Base-by-base conservation (phyloP, 64 coral and sea anemone species). In the Actinia equina region DNA sequence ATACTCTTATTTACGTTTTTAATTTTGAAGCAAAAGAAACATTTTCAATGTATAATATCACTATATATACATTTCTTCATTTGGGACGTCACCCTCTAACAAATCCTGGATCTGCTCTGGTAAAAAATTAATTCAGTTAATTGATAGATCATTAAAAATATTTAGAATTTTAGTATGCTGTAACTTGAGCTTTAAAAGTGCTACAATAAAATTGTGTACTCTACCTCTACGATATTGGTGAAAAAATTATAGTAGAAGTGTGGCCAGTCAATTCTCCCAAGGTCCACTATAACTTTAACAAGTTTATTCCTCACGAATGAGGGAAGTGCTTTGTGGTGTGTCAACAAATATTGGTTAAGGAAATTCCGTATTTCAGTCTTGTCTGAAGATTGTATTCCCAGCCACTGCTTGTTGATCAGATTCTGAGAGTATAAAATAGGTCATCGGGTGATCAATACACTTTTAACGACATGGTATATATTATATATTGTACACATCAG, bases 401-500 rank as follows among this genome's bases (percentile, higher is more conserved):
- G 91, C 95, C 95, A 98, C 44, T 98, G 95, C 52, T 98, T 98
- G 93, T 94, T 94, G 43, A 98, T 98, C 20, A 98, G 83, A 78
- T 98, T 98, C 95, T 98, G 62, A 18, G 62, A 18, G 62, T 41
- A 63, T 7, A 19, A 83, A 82, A 57, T 22, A 82, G 53, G 17
- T 46, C 14, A 23, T 82, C 0, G 19, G 17, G 15, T 57, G 55
- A 57, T 57, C 6, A 8, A 12, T 54, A 12, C 6, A 54, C 52
- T 54, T 12, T 12, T 37, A 37, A 37, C 30, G 30, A 1, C 30
- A 37, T 37, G 30, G 30, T 37, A 37, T 37, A 37, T 37, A 37
- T 37, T 37, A 37, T 37, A 37, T 37, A 37, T 37, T 37, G 30
- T 37, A 37, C 30, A 37, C 30, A 37, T 37, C 30, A 37, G 30